Evolutionary conservation across 2,888 invertebrate genomes (phyloP).

Genomic region (Ochropacha duplaris): DNA sequence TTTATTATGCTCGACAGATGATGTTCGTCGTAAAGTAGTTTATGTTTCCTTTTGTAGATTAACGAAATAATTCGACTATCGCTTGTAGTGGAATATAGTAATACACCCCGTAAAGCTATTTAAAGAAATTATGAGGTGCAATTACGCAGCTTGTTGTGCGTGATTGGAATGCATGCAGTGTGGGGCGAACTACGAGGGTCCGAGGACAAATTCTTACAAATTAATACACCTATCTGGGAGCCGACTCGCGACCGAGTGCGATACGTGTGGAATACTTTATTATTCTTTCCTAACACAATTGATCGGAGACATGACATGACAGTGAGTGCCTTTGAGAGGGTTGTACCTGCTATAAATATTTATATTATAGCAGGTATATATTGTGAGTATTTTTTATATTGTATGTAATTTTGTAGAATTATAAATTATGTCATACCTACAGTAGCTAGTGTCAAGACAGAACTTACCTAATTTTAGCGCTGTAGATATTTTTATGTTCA

Average conservation of each 20-base stretch:
- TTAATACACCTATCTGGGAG: slow-evolving; percentile 79
- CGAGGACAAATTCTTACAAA: slow-evolving; percentile 82
- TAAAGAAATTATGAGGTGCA: slow-evolving; percentile 82
- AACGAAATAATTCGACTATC: neutral
- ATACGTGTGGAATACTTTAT: slow-evolving; percentile 78
- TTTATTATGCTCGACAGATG: slow-evolving; percentile 51
- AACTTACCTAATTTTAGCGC: no score
- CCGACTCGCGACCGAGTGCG: slow-evolving; percentile 62
- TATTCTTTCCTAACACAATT: slow-evolving; percentile 57
- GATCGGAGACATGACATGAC: slow-evolving; percentile 44
- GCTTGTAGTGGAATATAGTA: neutral
- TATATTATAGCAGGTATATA: no score
- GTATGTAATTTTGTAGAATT: no score
- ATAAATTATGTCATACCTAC: no score
- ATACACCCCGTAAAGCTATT: slow-evolving; percentile 51
- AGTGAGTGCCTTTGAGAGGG: slow-evolving; percentile 44
- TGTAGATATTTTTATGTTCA: no score
- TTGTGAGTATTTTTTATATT: no score
- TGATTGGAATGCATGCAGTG: slow-evolving; percentile 76
- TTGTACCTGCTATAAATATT: slow-evolving; percentile 10
- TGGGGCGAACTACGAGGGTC: slow-evolving; percentile 67
- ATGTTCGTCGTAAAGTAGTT: slow-evolving; percentile 37
- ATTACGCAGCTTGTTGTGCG: slow-evolving; percentile 81
- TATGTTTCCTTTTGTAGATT: neutral
- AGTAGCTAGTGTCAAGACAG: no score